Base-by-base conservation (phyloP, 2,113 vertebrate genomes). In the Chaenogobius annularis region DNA sequence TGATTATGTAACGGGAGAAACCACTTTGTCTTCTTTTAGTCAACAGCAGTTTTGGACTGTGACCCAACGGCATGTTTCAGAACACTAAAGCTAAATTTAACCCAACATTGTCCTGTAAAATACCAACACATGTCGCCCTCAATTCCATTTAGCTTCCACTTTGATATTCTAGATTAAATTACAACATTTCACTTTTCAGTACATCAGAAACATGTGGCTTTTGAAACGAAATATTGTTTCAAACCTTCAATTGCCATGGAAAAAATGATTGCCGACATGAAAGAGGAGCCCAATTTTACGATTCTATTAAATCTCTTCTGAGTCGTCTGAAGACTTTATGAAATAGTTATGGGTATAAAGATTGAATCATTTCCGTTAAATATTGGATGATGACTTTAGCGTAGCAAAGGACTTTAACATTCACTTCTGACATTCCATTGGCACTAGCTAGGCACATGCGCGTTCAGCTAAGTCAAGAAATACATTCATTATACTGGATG, bases 291-390 rank as follows among this genome's bases (percentile, higher is more conserved):
- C 54, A 48, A 35, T 81, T 78, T 67, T 63, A 46, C 23, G 67
- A 74, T 83, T 79, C 65, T 48, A 66, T 63, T 71, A 56, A 78
- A 74, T 64, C 72, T 63, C 7, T n/a, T 9, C 10, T 40, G 54
- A 83, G 50, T 72, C 19, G 66, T 74, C 66, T 66, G 23, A 73
- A 66, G 43, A 82, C 48, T 54, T 69, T 31, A 75, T 75, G 5
- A 81, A 74, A 81, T 66, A 77, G 26, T 73, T 0, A 79, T 69
- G 43, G 14, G 20, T 48, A 55, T 55, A 48, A 66, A 66, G 75
- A 72, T 61, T 78, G 72, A 85, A 54, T 88, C 70, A 58, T 79
- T 56, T 56, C 48, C 73, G 50, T 78, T 80, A 81, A 84, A 84
- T 74, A 84, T 63, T 80, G 62, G 72, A 81, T 13, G 17, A 19